Percentiles rank a stretch among this genome's conserved stretches.
Conservation (phyloP, 1,140 invertebrate genomes). For the Drosophila ambigua region DNA sequence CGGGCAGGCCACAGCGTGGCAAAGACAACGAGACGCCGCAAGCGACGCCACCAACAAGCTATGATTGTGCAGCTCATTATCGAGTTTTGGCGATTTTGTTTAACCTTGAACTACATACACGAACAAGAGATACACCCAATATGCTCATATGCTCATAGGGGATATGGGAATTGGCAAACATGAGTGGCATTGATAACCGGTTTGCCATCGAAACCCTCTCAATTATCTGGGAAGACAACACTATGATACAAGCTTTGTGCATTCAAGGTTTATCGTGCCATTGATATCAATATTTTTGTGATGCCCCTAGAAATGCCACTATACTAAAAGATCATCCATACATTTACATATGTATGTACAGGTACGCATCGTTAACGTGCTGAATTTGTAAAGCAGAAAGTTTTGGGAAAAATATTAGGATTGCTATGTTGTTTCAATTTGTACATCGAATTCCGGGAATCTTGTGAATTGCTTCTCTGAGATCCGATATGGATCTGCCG, state of each 20-base stretch:
- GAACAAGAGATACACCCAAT: slow-evolving; percentile 11
- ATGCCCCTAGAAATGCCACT: no score
- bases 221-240: neutral
- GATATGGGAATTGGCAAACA: slow-evolving; percentile 48
- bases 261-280: no score
- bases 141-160: slow-evolving; percentile 15
- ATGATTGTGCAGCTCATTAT: slow-evolving; percentile 72
- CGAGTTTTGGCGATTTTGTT: slow-evolving; percentile 61
- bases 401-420: no score
- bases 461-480: neutral
- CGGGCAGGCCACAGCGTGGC: slow-evolving; percentile 15
- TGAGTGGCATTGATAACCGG: slow-evolving; percentile 52
- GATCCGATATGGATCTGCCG: slow-evolving; percentile 18
- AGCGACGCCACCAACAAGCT: slow-evolving; percentile 13
- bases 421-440: no score
- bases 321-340: no score
- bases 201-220: slow-evolving; percentile 3
- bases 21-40: slow-evolving; percentile 42
- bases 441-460: no score
- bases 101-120: slow-evolving; percentile 75
- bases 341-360: no score
- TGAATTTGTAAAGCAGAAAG: no score
- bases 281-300: no score
- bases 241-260: no score
- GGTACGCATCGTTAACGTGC: no score